phyloP scores from a whole-genome alignment of 2,113 vertebrate genomes.

The Syngnathus scovelli region DNA sequence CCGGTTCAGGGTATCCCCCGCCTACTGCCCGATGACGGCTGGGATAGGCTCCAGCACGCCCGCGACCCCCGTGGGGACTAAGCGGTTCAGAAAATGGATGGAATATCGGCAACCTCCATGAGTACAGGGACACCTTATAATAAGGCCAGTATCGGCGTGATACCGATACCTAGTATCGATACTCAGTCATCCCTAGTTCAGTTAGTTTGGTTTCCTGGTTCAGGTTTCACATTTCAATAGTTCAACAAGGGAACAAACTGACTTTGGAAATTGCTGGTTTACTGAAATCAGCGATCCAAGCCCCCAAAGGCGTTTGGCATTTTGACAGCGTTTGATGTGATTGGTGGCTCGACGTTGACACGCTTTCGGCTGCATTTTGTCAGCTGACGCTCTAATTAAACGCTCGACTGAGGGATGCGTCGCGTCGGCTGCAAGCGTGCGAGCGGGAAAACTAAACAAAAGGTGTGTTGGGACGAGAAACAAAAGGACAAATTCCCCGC shows the following conservation, averaged over 20 bases:
- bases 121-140: too few species aligned
- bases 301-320: neutral
- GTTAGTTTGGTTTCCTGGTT: neutral
- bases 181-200: neutral
- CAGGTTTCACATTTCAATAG: neutral
- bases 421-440: slow-evolving; percentile 22
- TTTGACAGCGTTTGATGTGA: neutral
- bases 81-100: too few species aligned
- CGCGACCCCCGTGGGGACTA: too few species aligned
- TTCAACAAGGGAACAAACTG: neutral
- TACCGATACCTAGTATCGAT: too few species aligned
- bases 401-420: slow-evolving; percentile 25
- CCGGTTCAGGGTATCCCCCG: too few species aligned
- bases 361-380: slow-evolving; percentile 18
- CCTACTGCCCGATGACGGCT: too few species aligned
- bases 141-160: too few species aligned
- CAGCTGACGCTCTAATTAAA: slow-evolving; percentile 39
- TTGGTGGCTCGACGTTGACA: neutral
- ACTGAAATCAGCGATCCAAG: neutral
- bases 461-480: slow-evolving; percentile 17
- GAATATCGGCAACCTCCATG: too few species aligned
- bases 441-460: slow-evolving; percentile 52
- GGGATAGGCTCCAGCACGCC: too few species aligned
- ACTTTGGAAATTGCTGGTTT: neutral
- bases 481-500: slow-evolving; percentile 50